Conservation (phyloP, 1,140 invertebrate genomes). For the Drosophila subobscura region DNA sequence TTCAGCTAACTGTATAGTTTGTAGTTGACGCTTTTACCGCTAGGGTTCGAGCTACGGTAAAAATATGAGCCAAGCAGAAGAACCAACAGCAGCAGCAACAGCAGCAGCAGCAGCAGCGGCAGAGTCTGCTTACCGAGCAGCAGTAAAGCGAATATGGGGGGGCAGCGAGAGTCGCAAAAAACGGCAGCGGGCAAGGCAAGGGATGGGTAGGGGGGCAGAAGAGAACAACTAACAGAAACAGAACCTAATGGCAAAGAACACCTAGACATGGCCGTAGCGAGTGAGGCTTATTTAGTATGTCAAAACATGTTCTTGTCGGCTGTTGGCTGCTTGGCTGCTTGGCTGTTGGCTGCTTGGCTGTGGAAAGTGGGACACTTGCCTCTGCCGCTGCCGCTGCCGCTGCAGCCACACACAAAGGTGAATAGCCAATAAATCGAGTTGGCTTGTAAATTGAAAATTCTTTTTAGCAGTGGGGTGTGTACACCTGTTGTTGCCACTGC, state of each 20-base stretch:
- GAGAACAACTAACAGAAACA: conserved; percentile 74
- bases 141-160: conserved; percentile 73
- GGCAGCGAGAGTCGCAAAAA: conserved; percentile 72
- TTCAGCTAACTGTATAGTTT: conserved; percentile 82
- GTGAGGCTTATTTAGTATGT: conserved; percentile 76
- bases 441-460: conserved; percentile 82
- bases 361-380: conserved; percentile 82
- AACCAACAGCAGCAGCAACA: conserved; percentile 11
- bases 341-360: conserved; percentile 44
- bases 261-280: conserved; percentile 63
- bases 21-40: conserved; percentile 82
- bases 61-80: conserved; percentile 67
- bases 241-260: conserved; percentile 81
- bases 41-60: conserved; percentile 83
- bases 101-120: neutral
- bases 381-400: conserved; percentile 9
- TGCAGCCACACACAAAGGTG: conserved; percentile 67
- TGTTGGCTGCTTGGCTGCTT: conserved; percentile 42
- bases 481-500: conserved; percentile 57
- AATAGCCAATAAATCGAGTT: conserved; percentile 82
- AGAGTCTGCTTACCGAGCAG: conserved; percentile 34
- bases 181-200: neutral
- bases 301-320: conserved; percentile 75
- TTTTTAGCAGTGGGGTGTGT: conserved; percentile 66
- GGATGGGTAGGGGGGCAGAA: neutral